A percentile compares a stretch with the other conserved stretches of the same genome.
phyloP scores from a whole-genome alignment of 2,113 vertebrate genomes.

The Zapornia atra region DNA sequence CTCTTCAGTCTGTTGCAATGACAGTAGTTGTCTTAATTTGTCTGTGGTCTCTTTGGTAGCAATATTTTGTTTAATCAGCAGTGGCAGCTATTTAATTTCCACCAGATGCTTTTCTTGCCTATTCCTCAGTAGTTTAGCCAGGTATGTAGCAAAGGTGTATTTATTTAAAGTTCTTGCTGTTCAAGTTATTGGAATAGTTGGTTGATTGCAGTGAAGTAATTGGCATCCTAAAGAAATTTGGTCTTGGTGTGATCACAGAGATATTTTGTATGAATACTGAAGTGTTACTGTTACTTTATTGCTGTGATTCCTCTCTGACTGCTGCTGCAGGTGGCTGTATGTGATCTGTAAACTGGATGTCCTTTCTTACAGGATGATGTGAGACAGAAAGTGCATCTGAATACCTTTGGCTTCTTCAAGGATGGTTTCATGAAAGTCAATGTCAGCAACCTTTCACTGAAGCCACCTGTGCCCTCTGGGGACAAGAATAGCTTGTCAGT shows the following conservation, averaged over 20 bases:
- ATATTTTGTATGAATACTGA: neutral
- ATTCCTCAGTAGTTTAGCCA: neutral
- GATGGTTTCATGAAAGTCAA: constrained; percentile 83
- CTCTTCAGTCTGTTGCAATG: neutral
- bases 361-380: constrained; percentile 78
- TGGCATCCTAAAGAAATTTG: neutral
- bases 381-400: constrained; percentile 86
- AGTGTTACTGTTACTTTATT: neutral
- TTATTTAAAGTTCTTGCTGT: neutral
- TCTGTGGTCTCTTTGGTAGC: neutral
- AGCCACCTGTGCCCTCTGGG: neutral
- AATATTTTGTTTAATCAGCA: neutral
- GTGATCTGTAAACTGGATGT: neutral
- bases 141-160: neutral
- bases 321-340: neutral
- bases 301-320: too few species aligned
- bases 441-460: constrained; percentile 78
- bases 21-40: neutral
- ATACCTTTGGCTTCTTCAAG: constrained; percentile 89
- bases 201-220: neutral
- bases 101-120: neutral
- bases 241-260: neutral
- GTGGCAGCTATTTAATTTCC: neutral
- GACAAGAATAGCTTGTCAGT: constrained; percentile 56
- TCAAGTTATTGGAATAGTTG: neutral